phyloP scores from a whole-genome alignment of 1,140 invertebrate genomes.

The Cotesia vestalis region DNA sequence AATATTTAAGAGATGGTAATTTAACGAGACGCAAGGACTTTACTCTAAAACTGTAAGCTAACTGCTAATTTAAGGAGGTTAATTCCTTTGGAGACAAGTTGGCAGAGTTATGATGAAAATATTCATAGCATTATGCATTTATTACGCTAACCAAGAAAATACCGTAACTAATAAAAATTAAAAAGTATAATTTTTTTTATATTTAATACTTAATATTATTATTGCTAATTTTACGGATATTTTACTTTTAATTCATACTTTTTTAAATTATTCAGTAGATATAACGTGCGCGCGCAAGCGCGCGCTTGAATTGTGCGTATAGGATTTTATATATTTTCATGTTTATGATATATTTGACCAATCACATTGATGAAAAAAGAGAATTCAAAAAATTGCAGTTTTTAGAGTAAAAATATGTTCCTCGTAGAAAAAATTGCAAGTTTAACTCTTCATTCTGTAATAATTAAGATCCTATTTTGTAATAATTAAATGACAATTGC shows the following conservation, averaged over 20 bases:
- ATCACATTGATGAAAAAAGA: too few species aligned
- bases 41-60: constrained; percentile 60
- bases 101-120: constrained; percentile 67
- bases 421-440: too few species aligned
- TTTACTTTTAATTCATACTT: constrained; percentile 35
- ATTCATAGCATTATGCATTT: constrained; percentile 67
- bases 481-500: too few species aligned
- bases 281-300: background rate
- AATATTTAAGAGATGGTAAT: constrained; percentile 58
- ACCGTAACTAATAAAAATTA: constrained; percentile 66
- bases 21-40: constrained; percentile 63
- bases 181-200: constrained; percentile 64
- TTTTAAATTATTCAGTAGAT: background rate
- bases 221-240: constrained; percentile 35
- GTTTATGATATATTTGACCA: too few species aligned
- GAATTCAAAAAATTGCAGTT: too few species aligned
- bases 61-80: constrained; percentile 68
- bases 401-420: too few species aligned
- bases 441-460: too few species aligned
- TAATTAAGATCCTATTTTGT: too few species aligned
- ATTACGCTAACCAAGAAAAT: constrained; percentile 57
- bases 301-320: too few species aligned
- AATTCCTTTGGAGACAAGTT: constrained; percentile 68
- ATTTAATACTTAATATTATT: constrained; percentile 29
- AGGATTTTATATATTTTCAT: too few species aligned